Evolutionary conservation across 2,797 vertebrate genomes (phyloP).

Genomic region (Enteromius paludinosus): DNA sequence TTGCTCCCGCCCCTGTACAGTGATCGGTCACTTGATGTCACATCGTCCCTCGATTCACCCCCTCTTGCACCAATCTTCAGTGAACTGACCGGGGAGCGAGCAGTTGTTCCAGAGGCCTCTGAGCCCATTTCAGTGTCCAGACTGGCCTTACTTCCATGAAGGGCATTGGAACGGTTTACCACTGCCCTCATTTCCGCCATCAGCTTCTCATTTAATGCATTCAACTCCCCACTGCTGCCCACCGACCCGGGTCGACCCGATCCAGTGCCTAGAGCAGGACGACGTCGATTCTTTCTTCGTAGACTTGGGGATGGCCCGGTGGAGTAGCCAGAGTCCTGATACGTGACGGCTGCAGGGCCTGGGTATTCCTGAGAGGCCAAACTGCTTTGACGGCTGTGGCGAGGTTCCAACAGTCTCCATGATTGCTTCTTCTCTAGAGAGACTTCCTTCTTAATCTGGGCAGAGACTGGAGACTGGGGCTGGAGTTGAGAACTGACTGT

Average conservation of each 20-base stretch:
- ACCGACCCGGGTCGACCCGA: slow-evolving; percentile 77
- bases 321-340: slow-evolving; percentile 84
- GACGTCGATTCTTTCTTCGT: slow-evolving; percentile 76
- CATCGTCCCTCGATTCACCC: slow-evolving; percentile 69
- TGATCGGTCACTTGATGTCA: slow-evolving; percentile 74
- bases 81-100: slow-evolving; percentile 73
- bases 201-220: slow-evolving; percentile 79
- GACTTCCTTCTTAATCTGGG: slow-evolving; percentile 63
- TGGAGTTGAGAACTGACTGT: slow-evolving; percentile 18
- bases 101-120: slow-evolving; percentile 64
- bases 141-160: slow-evolving; percentile 77
- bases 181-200: slow-evolving; percentile 82
- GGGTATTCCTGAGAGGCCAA: slow-evolving; percentile 79
- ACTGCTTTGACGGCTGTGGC: slow-evolving; percentile 79
- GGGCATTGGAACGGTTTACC: slow-evolving; percentile 73
- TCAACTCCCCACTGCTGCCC: slow-evolving; percentile 79
- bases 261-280: slow-evolving; percentile 66
- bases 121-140: slow-evolving; percentile 73
- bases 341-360: slow-evolving; percentile 68
- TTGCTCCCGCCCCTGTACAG: slow-evolving; percentile 67
- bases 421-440: slow-evolving; percentile 79
- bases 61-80: slow-evolving; percentile 68
- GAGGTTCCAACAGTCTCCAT: slow-evolving; percentile 78
- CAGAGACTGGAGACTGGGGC: slow-evolving; percentile 43
- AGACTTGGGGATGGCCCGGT: slow-evolving; percentile 84